phyloP scores from a whole-genome alignment of 2,113 vertebrate species.

The Oncorhynchus masou region DNA sequence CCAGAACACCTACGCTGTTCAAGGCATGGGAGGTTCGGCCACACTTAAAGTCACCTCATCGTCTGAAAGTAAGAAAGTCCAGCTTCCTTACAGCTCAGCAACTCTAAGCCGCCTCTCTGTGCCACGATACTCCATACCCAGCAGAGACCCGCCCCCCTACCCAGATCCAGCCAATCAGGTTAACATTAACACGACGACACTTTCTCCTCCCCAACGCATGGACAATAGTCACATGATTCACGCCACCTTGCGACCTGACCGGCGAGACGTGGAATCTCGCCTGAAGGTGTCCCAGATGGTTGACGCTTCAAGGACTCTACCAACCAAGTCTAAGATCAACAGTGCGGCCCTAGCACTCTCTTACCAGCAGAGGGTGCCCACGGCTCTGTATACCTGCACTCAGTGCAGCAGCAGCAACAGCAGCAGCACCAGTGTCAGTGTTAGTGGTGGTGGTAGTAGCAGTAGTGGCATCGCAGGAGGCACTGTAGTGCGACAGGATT shows the following conservation, averaged over 20 bases:
- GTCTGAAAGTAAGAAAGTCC: conserved; percentile 84
- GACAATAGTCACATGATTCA: conserved; percentile 85
- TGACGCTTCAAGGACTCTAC: conserved; percentile 84
- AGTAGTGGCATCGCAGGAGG: conserved; percentile 76
- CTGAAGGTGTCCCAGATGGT: conserved; percentile 87
- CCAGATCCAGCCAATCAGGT: conserved; percentile 86
- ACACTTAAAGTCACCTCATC: conserved; percentile 89
- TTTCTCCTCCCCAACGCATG: conserved; percentile 78
- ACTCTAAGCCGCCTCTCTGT: conserved; percentile 91
- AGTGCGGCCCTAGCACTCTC: conserved; percentile 72
- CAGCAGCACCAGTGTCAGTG: conserved; percentile 70
- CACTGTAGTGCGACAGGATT: conserved; percentile 80
- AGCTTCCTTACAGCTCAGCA: conserved; percentile 90
- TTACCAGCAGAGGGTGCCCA: conserved; percentile 84
- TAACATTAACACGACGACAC: conserved; percentile 62
- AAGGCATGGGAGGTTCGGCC: conserved; percentile 86
- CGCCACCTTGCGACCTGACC: conserved; percentile 87
- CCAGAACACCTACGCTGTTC: conserved; percentile 85
- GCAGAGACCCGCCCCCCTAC: conserved; percentile 92
- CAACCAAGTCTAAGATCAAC: conserved; percentile 86
- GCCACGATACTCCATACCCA: conserved; percentile 91
- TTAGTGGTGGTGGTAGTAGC: conserved; percentile 67
- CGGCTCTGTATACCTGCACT: conserved; percentile 90
- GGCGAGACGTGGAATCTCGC: conserved; percentile 78
- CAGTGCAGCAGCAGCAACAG: conserved; percentile 83